Evolutionary conservation across 2,888 invertebrate species (phyloP), one percentile per base, ranked within the genome.

Genomic region (Dioctria rufipes): DNA sequence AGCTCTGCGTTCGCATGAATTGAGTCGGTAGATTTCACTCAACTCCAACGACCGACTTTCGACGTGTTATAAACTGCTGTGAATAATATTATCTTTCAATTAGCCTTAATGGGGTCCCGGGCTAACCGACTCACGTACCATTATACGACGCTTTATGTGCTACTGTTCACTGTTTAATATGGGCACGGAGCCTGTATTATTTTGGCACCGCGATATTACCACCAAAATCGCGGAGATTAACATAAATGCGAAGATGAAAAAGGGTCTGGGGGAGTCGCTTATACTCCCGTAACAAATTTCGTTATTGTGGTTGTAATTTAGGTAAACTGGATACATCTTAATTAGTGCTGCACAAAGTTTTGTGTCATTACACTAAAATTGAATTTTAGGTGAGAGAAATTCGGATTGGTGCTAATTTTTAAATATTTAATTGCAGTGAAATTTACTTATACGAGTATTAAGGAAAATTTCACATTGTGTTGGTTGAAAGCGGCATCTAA

Each of bases 1-100:
- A 77, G 63, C 63, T 46, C 77, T 77, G 77, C 61, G 63, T 63
- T 77, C 49, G 77, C 77, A 77, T 60, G 49, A 77, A 61, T 51
- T 77, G 42, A 61, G 46, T 43, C n/a, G 11, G 63, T n/a, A 60
- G 63, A 46, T 63, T 77, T 77, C 51, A 46, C 43, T 61, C 49
- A 61, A n/a, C 37, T 13, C 8, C 63, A 40, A 11, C 63, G 49
- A 63, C 37, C 51, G 40, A 43, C 77, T 66, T 66, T 43, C 63
- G 63, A 77, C 77, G 61, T 63, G 49, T 39, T 63, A 63, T 63
- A 63, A 63, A 77, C 61, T 37, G 63, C 63, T 63, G 63, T 77
- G 77, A 77, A 77, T 77, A 77, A 77, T 77, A 77, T 77, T 63
- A 77, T 77, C 77, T 77, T 77, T 77, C 77, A 77, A 77, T 77